phyloP scores from a whole-genome alignment of 2,113 vertebrate species.

The Platycercus adscitus region DNA sequence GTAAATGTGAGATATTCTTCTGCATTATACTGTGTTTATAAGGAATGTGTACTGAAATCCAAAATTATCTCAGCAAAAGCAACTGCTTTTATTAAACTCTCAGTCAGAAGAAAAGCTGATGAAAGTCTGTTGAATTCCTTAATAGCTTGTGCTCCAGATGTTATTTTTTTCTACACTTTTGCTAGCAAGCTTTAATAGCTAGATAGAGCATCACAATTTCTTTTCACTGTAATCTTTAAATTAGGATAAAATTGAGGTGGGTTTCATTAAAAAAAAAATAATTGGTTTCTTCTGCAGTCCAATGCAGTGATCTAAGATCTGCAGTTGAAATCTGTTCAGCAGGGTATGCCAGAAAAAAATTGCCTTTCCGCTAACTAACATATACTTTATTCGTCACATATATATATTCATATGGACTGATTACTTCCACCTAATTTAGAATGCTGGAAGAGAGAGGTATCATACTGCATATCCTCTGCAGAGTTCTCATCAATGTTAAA shows the following conservation, averaged over 20 bases:
- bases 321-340: not conserved
- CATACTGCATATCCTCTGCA: not conserved
- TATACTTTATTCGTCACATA: not conserved
- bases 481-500: not conserved
- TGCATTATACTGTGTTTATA: not conserved
- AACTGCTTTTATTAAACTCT: not conserved
- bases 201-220: not conserved
- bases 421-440: not conserved
- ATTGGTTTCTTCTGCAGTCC: not conserved
- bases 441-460: not conserved
- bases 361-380: not conserved
- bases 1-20: not conserved
- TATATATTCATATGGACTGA: not conserved
- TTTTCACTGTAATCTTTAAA: not conserved
- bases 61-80: not conserved
- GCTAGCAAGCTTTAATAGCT: not conserved
- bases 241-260: not conserved
- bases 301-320: not conserved
- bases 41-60: not conserved
- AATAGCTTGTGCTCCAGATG: not conserved
- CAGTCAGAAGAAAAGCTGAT: not conserved
- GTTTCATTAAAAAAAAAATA: not conserved
- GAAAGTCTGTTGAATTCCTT: not conserved
- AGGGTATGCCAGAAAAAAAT: not conserved
- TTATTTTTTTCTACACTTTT: not conserved